Evolutionary conservation across 1,140 invertebrate genomes (phyloP), one percentile per base, ranked within the genome.

Genomic region (Reticulitermes speratus): DNA sequence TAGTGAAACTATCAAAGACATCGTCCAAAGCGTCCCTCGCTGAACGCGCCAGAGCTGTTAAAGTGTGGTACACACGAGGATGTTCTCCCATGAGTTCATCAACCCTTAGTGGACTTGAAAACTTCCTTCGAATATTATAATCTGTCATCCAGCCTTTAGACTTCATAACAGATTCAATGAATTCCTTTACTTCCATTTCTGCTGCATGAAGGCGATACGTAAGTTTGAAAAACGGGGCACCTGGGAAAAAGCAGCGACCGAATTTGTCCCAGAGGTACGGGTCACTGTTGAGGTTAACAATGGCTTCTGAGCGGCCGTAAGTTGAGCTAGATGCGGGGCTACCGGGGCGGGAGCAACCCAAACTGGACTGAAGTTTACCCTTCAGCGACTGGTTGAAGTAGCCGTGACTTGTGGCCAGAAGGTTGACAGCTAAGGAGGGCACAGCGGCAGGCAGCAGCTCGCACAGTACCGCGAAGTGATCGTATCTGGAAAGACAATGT

Each of bases 71-170:
- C 25, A 94, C 89, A 59, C 92, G 92, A 23, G 95, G 93, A 84
- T 96, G 92, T 84, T 96, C 95, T 16, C 90, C 89, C 32, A 95
- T 93, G 38, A 94, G 92, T 88, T 95, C 95, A 86, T 95, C 95
- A 0, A 97, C 92, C 19, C 96, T 91, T 87, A 95, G 92, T 0
- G 96, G 95, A 87, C 94, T 95, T 9, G 95, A 95, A 87, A 95
- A 97, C 87, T 95, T 95, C 88, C 95, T 93, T n/a, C 95, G 93
- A 2, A 96, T 91, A 89, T 97, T 97, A 88, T 97, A 97, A 11
- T 94, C 93, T 14, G 96, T 96, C 88, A 97, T 91, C 96, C 96
- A 97, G 32, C 95, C 94, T 87, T 92, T 91, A 9, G 89, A 89
- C 84, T 91, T 89, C 1, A 88, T 89, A n/a, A 88, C 88, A 23